Evolutionary conservation across 2,888 invertebrate genomes (phyloP), one percentile per base, ranked within the genome.

Genomic region (Agrotis clavis): DNA sequence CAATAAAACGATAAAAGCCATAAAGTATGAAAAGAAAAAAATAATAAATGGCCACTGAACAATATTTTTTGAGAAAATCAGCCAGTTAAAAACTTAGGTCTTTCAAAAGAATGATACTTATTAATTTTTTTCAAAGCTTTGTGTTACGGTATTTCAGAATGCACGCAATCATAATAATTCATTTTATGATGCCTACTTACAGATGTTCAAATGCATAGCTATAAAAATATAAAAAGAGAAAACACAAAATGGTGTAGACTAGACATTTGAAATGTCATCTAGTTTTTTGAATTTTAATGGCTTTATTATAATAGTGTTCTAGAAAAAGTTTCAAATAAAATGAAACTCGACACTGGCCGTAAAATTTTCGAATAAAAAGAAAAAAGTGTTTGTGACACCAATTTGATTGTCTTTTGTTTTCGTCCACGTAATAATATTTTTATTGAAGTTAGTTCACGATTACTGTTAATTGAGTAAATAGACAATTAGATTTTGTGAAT

Each of bases 21-120:
- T 69, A 50, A 61, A 54, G 57, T 45, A 30, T 4, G 19, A 21
- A 25, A 53, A 53, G 9, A 74, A 51, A 47, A 45, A 18, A 19
- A 18, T 13, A 51, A 66, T 56, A 11, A 76, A 47, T 18, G 41
- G 45, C 45, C 18, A 51, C 11, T 16, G 6, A 45, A 13, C 9
- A 56, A 66, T 30, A 18, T 25, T 61, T 77, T 48, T 50, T 19
- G 11, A 18, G 2, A 19, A 77, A 60, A 74, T 56, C 56, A 69
- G 54, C 56, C 70, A 47, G 30, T 45, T 14, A 11, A 19, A 41
- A 56, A 21, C 4, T 35, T 77, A 35, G 25, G 21, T 71, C 47
- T 65, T 48, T n/a, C 57, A 77, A 13, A 77, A 72, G 25, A 30
- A 30, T 13, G 45, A 66, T 50, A 71, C 71, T 71, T 71, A 18